Base-by-base conservation (phyloP, 2,113 vertebrate genomes). In the Vidua macroura region DNA sequence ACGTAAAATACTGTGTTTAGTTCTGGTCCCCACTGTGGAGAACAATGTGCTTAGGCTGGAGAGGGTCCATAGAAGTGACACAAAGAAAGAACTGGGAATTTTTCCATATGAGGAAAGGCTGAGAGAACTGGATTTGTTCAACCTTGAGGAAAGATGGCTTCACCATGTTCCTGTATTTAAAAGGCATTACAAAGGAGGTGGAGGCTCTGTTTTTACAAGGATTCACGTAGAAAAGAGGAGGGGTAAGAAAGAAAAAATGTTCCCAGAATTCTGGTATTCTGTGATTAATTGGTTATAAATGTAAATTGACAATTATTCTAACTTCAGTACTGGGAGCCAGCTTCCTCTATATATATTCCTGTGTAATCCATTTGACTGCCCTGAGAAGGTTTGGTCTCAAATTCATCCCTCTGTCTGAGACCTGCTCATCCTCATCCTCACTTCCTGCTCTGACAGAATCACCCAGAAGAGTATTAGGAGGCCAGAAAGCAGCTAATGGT, bases 401-500 rank as follows among this genome's bases (percentile, higher is more conserved):
- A 75, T 80, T 60, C 53, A 51, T 75, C 23, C 37, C 73, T 73
- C 33, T 7, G 0, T 39, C 56, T 77, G 15, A 89, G 49, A 76
- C 60, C 31, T 53, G 19, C 48, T 81, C 33, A 59, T 59, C 39
- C 67, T 92, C 60, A 35, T 59, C 39, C 67, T 92, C 60, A 35
- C 46, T 76, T 85, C 49, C 66, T 60, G 22, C 63, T 90, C 86
- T 60, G 86, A 68, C 82, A 86, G 22, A 31, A 81, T 91, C 96
- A 93, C 35, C 24, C 63, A 66, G 84, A 81, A 94, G 92, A 96
- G 51, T 70, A 77, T 92, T 69, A 84, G 72, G 85, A 92, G 68
- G 39, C 89, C 92, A 92, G 88, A 94, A 83, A 96, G 55, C 74
- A 94, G 68, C 43, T 92, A 96, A 96, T 44, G 79, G 94, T 59